phyloP scores from a whole-genome alignment of 2,797 vertebrate genomes.

The Sebastes oblongus region DNA sequence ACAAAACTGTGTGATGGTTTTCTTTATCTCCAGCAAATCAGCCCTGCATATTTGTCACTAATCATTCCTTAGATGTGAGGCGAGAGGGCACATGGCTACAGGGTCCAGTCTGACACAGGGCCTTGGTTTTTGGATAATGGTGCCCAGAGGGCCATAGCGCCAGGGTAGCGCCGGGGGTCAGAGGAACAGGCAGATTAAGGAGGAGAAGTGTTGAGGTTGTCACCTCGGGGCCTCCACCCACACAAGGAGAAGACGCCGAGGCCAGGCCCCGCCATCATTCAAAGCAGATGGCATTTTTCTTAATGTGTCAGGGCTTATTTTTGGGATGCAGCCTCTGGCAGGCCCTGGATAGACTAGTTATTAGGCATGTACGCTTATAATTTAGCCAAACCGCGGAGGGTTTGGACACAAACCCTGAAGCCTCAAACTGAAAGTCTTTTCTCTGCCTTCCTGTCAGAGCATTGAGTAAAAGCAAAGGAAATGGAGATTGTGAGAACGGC shows the following conservation, averaged over 20 bases:
- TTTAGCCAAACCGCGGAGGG: slow-evolving; percentile 76
- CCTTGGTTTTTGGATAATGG: slow-evolving; percentile 67
- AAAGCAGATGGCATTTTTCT: slow-evolving; percentile 81
- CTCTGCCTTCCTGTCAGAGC: slow-evolving; percentile 49
- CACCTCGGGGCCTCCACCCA: slow-evolving; percentile 74
- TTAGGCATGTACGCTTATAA: slow-evolving; percentile 78
- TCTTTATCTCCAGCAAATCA: slow-evolving; percentile 30
- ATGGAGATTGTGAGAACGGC: slow-evolving; percentile 32
- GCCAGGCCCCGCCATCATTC: slow-evolving; percentile 71
- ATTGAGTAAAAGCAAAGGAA: slow-evolving; percentile 34
- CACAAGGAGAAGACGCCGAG: slow-evolving; percentile 56
- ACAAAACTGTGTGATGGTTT: slow-evolving; percentile 42
- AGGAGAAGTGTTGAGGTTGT: slow-evolving; percentile 80
- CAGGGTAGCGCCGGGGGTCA: slow-evolving; percentile 66
- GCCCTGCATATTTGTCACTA: slow-evolving; percentile 54
- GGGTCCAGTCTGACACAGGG: slow-evolving; percentile 63
- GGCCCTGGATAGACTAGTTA: slow-evolving; percentile 75
- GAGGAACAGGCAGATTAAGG: slow-evolving; percentile 74
- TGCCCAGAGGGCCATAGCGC: slow-evolving; percentile 61
- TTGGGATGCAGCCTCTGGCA: slow-evolving; percentile 78
- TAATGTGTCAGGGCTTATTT: slow-evolving; percentile 80
- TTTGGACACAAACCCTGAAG: slow-evolving; percentile 75
- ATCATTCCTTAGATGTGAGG: slow-evolving; percentile 60
- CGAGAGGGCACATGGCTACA: slow-evolving; percentile 59
- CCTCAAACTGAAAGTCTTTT: slow-evolving; percentile 65